Percentiles rank a stretch among this genome's conserved stretches.
These are phyloP conservation scores for Sinotaia quadrata DNA, from an alignment of 2,888 invertebrate genomes.

Conservation along the genomic window DNA sequence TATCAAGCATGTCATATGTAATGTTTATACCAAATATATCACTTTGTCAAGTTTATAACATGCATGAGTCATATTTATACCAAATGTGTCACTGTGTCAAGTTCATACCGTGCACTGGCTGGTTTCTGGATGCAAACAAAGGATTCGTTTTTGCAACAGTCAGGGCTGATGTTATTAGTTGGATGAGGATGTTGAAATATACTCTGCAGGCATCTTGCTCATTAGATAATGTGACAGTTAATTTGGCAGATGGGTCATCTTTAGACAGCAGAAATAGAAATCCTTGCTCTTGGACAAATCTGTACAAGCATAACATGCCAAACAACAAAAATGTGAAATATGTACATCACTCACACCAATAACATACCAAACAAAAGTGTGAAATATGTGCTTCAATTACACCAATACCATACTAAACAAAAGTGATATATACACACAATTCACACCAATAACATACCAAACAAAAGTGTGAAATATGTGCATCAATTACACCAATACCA, in stretches of 20 bases:
- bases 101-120: slow-evolving; percentile 73
- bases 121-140: slow-evolving; percentile 70
- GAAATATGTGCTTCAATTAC: too few relatives aligned
- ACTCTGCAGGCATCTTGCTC: neutral
- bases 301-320: slow-evolving; percentile 7
- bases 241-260: neutral
- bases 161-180: slow-evolving; percentile 66
- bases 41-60: too few relatives aligned
- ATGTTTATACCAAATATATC: too few relatives aligned
- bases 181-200: slow-evolving; percentile 48
- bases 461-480: too few relatives aligned
- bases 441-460: neutral
- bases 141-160: slow-evolving; percentile 69
- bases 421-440: neutral
- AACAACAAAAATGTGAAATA: neutral
- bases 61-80: too few relatives aligned
- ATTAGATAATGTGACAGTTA: neutral
- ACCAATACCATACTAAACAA: neutral
- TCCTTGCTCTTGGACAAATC: slow-evolving; percentile 29
- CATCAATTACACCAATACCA: too few relatives aligned
- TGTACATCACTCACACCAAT: neutral
- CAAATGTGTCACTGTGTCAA: too few relatives aligned
- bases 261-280: neutral
- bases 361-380: too few relatives aligned
- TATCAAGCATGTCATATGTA: too few relatives aligned